Percentiles rank a stretch among this genome's conserved stretches.
Evolutionary conservation across 2,797 vertebrate species (phyloP).

Genomic region (Anguilla megastoma): DNA sequence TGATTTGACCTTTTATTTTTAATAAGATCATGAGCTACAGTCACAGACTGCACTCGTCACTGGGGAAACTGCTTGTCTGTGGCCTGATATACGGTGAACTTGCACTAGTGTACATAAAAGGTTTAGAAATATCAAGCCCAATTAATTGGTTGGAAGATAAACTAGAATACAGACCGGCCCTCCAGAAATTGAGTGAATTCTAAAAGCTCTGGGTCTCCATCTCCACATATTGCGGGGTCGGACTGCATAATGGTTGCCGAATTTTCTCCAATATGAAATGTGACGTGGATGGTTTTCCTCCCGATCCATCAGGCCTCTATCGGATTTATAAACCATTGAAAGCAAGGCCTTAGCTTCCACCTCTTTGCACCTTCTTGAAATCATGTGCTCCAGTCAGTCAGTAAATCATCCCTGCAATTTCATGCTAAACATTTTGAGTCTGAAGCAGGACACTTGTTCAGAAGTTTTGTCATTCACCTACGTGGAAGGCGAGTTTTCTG

Average conservation of each 20-base stretch:
- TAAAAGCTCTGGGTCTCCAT: background rate
- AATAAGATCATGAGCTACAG: too few species aligned
- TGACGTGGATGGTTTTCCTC: constrained; percentile 18
- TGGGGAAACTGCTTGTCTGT: too few species aligned
- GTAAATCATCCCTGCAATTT: constrained; percentile 19
- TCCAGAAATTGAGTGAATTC: background rate
- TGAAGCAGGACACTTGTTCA: background rate
- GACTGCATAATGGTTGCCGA: background rate
- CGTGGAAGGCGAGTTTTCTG: background rate
- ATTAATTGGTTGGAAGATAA: too few species aligned
- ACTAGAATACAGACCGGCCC: background rate
- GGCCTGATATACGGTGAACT: too few species aligned
- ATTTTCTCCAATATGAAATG: constrained; percentile 24
- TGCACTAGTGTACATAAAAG: too few species aligned
- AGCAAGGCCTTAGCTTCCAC: background rate
- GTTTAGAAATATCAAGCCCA: too few species aligned
- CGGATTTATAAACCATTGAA: constrained; percentile 2
- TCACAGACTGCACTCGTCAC: too few species aligned
- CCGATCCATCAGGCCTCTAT: constrained; percentile 18
- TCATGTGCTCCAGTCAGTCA: background rate
- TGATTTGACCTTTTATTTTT: too few species aligned
- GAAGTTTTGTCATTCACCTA: background rate
- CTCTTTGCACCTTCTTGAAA: too few species aligned
- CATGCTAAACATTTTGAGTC: background rate
- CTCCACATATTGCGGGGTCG: background rate